Percentiles rank a stretch among this genome's conserved stretches.
Conservation (phyloP, 2,113 vertebrate genomes). For the Cinclus cinclus region DNA sequence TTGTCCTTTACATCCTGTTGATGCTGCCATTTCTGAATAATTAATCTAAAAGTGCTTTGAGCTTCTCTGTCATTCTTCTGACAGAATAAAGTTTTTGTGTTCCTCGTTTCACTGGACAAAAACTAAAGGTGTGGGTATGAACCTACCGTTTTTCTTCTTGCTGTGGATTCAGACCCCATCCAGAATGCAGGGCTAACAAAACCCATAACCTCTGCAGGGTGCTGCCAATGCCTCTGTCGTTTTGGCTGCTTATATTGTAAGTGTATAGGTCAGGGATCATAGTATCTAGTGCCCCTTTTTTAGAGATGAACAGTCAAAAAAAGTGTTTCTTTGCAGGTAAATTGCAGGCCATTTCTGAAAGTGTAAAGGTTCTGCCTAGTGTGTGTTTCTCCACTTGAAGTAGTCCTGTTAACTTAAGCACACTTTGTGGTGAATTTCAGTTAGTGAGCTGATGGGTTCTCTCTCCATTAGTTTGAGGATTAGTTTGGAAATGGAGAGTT, state of each 20-base stretch:
- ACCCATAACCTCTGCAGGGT: accelerated
- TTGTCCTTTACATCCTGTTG: not conserved
- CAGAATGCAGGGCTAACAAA: not conserved
- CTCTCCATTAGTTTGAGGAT: not conserved
- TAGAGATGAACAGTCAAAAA: not conserved
- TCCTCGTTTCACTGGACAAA: not conserved
- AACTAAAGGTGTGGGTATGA: not conserved
- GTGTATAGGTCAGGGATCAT: accelerated
- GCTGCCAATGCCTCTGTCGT: accelerated
- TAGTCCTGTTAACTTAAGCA: not conserved
- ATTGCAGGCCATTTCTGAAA: not conserved
- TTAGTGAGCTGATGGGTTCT: not conserved
- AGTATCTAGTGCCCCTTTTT: not conserved
- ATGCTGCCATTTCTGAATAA: not conserved
- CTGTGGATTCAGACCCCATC: not conserved
- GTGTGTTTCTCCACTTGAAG: not conserved
- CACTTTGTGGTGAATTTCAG: not conserved
- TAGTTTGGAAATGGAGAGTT: not conserved
- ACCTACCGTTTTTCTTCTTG: accelerated
- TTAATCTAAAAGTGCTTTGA: not conserved
- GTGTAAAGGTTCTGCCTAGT: not conserved
- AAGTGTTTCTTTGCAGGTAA: not conserved
- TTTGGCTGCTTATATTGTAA: not conserved
- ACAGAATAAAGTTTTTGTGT: not conserved
- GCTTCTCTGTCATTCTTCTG: not conserved